A percentile compares a stretch with the other conserved stretches of the same genome.
These are phyloP conservation scores for Polymixis lichenea DNA, from an alignment of 2,888 invertebrate species.

Conservation along the genomic window DNA sequence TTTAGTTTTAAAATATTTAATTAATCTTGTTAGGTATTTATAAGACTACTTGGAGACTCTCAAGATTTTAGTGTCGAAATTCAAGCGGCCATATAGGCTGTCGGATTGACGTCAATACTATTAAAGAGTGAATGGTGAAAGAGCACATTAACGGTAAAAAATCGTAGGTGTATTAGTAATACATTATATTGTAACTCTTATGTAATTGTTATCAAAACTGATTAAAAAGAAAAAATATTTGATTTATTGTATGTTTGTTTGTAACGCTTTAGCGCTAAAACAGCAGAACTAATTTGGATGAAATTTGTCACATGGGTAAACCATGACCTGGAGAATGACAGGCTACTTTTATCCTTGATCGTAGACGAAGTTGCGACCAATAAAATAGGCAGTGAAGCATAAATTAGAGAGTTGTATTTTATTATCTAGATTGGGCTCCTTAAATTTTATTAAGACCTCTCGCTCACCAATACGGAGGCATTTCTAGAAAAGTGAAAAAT, in stretches of 20 bases:
- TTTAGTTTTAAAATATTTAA: constrained; percentile 13
- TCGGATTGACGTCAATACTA: background rate
- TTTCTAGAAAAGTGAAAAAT: background rate
- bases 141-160: background rate
- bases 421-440: background rate
- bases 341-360: too few relatives aligned
- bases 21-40: background rate
- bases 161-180: background rate
- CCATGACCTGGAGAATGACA: too few relatives aligned
- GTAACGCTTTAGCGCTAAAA: too few relatives aligned
- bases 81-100: background rate
- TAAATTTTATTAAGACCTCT: background rate
- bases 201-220: background rate
- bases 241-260: too few relatives aligned
- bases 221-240: too few relatives aligned
- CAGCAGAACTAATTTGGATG: too few relatives aligned
- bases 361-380: too few relatives aligned
- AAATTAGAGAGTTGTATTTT: background rate
- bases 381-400: too few relatives aligned
- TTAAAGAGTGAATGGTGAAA: background rate
- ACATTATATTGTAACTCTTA: background rate
- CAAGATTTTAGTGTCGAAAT: constrained; percentile 1
- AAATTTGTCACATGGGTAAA: too few relatives aligned
- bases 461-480: too few relatives aligned
- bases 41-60: background rate